Evolutionary conservation across 2,888 invertebrate species (phyloP).

Genomic region (Prosopocoilus inquinatus): DNA sequence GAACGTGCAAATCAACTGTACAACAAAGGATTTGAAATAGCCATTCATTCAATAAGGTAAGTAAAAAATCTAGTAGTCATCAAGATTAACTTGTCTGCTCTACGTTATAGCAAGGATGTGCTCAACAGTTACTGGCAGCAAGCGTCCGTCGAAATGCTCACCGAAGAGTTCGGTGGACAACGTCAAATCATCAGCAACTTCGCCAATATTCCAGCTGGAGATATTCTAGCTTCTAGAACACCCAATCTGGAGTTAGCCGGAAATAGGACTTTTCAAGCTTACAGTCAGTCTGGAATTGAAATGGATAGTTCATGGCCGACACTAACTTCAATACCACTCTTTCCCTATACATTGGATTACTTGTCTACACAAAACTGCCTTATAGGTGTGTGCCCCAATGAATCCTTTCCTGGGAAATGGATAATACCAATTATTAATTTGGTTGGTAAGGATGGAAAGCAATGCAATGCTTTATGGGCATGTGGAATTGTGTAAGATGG

Average conservation of each 20-base stretch:
- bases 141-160: constrained; percentile 35
- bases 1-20: constrained; percentile 58
- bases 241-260: constrained; percentile 61
- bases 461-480: constrained; percentile 49
- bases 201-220: constrained; percentile 41
- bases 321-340: constrained; percentile 52
- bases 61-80: constrained; percentile 16
- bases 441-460: constrained; percentile 48
- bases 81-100: not conserved
- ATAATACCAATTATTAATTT: constrained; percentile 64
- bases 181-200: constrained; percentile 41
- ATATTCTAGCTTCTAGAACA: constrained; percentile 48
- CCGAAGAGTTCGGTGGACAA: constrained; percentile 46
- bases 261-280: constrained; percentile 58
- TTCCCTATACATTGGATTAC: constrained; percentile 70
- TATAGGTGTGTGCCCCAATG: constrained; percentile 58
- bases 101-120: constrained; percentile 9
- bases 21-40: constrained; percentile 62
- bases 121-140: constrained; percentile 41
- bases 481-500: constrained; percentile 8
- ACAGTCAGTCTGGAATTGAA: constrained; percentile 51
- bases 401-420: constrained; percentile 62
- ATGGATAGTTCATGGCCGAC: constrained; percentile 68
- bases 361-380: constrained; percentile 57
- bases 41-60: constrained; percentile 65